Percentiles rank a stretch among this genome's conserved stretches.
Evolutionary conservation across 2,888 invertebrate genomes (phyloP).

Genomic region (Ochropleura leucogaster): DNA sequence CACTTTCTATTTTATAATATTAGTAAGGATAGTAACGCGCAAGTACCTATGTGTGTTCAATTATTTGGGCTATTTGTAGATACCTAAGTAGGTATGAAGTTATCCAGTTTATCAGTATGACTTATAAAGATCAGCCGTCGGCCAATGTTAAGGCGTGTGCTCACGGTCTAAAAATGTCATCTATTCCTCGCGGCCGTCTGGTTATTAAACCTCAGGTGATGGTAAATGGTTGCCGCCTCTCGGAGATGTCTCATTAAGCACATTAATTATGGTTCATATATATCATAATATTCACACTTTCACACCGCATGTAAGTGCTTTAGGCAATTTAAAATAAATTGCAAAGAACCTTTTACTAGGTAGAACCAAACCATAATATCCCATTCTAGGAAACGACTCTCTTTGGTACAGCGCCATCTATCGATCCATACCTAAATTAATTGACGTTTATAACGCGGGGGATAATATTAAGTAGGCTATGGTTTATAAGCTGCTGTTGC

Average conservation of each 20-base stretch:
- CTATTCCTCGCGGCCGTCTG: constrained; percentile 42
- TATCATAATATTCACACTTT: neutral
- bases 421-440: neutral
- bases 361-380: neutral
- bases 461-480: too few relatives aligned
- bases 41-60: neutral
- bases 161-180: constrained; percentile 46
- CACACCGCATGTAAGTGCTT: neutral
- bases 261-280: neutral
- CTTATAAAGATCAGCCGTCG: constrained; percentile 48
- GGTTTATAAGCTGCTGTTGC: too few relatives aligned
- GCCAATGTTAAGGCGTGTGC: constrained; percentile 8
- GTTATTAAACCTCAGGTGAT: constrained; percentile 4
- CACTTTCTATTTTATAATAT: too few relatives aligned
- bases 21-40: neutral
- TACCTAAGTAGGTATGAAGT: neutral
- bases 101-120: constrained; percentile 27
- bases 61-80: neutral
- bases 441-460: neutral
- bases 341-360: neutral
- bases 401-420: constrained; percentile 23
- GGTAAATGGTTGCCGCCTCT: constrained; percentile 10
- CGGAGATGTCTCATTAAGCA: neutral
- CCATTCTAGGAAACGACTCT: neutral
- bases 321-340: neutral